Percentiles rank a stretch among this genome's conserved stretches.
phyloP scores from a whole-genome alignment of 2,113 vertebrate species.

The Scartelaos histophorus region DNA sequence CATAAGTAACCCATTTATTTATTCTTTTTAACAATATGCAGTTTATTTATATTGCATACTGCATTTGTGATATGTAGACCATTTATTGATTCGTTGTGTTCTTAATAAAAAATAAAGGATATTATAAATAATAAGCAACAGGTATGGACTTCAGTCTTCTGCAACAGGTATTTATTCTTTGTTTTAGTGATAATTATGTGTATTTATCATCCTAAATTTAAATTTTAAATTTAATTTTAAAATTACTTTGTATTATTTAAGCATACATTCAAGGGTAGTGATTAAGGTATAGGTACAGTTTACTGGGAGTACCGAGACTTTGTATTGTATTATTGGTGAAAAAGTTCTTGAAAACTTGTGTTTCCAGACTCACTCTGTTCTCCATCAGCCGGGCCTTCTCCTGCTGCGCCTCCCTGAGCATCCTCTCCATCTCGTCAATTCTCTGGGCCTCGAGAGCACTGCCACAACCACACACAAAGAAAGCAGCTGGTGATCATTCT shows the following conservation, averaged over 20 bases:
- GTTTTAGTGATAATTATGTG: no score
- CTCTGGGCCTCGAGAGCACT: constrained; percentile 85
- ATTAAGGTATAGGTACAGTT: no score
- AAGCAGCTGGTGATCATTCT: constrained; percentile 28
- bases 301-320: no score
- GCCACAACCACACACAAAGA: constrained; percentile 71
- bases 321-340: background rate
- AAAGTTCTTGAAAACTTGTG: background rate
- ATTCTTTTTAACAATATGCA: background rate
- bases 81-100: background rate
- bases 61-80: background rate
- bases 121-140: background rate
- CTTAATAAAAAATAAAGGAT: background rate
- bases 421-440: constrained; percentile 97
- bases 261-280: no score
- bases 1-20: background rate
- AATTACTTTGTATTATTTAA: no score
- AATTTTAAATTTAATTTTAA: no score
- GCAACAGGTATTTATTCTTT: no score
- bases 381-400: constrained; percentile 92
- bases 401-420: constrained; percentile 90
- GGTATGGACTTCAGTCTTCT: no score
- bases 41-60: background rate
- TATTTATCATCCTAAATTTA: no score
- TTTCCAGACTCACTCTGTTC: constrained; percentile 81